Base-by-base conservation (phyloP, 2,113 vertebrate species). In the Nibea albiflora region DNA sequence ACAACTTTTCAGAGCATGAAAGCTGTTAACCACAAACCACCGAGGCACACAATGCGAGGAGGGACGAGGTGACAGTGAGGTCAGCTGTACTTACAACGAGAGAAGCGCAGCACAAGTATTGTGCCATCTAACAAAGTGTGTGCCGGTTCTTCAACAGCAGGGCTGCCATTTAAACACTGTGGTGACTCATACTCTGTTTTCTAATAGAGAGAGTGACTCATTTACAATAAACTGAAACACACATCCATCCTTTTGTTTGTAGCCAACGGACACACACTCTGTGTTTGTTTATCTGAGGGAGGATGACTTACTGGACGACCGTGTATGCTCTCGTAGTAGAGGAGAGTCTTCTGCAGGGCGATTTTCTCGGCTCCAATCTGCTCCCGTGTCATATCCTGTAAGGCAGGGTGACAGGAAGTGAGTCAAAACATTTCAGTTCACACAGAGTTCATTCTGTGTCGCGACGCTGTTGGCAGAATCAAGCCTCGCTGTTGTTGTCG, bases 371-470 rank as follows among this genome's bases (percentile, higher is more conserved):
- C 95, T 49, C 95, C 95, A 39, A 99, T 98, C 93, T 99, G 96
- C 87, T 99, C 98, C 84, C 97, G 95, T 58, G 98, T 99, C 98
- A 99, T 99, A 88, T 99, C 98, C 98, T 99, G 74, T 76, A 52
- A 65, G 47, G 65, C 19, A 46, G 74, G 24, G 14, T 7, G 52
- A 71, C 44, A 80, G 74, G 83, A 83, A 52, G 49, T 77, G 73
- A 73, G 76, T 81, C 56, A 35, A 20, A 4, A 52, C 24, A 20
- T 46, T 76, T 73, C 19, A 78, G 15, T n/a, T 5, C 28, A 44
- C 28, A 44, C 52, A 2, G 22, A 63, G 47, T 76, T 58, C 17
- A 70, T 3, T 28, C 56, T 47, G 1, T 20, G 53, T 50, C 31
- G 39, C 5, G 50, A 39, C 31, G 57, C 15, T 11, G 1, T 19